Evolutionary conservation across 37 sponge, comb jelly and placozoan genomes (phyloP).

Genomic region (Beroe ovata): DNA sequence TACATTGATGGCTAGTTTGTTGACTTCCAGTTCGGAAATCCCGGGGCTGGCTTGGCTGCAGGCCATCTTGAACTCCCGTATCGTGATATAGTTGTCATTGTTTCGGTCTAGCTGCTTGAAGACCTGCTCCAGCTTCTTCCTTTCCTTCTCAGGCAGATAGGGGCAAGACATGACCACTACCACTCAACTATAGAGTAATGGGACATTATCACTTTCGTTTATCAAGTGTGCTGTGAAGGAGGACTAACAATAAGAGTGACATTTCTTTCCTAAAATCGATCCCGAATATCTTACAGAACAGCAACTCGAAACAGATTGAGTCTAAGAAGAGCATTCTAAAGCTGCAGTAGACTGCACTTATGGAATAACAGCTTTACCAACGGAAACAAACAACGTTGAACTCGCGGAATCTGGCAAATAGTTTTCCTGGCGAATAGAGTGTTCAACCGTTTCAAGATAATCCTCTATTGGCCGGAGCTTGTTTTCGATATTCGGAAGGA

Average conservation of each 20-base stretch:
- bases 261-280: no score
- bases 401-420: no score
- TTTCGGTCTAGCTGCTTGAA: conserved; percentile 37
- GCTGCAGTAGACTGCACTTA: no score
- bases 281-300: no score
- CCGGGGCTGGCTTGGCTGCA: conserved; percentile 7
- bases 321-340: no score
- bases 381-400: no score
- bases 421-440: no score
- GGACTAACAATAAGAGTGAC: no score
- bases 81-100: conserved; percentile 3
- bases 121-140: conserved; percentile 30
- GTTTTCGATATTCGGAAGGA: neutral
- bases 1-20: conserved; percentile 36
- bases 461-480: neutral
- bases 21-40: conserved; percentile 4
- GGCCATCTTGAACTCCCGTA: conserved; percentile 62
- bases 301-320: no score
- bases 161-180: neutral
- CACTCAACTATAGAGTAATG: neutral
- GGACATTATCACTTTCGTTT: no score
- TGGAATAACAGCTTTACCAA: no score
- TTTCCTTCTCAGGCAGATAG: conserved; percentile 14
- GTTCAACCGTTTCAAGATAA: neutral
- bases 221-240: no score